A percentile compares a stretch with the other conserved stretches of the same genome.
These are phyloP conservation scores for Halcyon malimbica DNA, from an alignment of 2,113 vertebrate species.

Conservation along the genomic window DNA sequence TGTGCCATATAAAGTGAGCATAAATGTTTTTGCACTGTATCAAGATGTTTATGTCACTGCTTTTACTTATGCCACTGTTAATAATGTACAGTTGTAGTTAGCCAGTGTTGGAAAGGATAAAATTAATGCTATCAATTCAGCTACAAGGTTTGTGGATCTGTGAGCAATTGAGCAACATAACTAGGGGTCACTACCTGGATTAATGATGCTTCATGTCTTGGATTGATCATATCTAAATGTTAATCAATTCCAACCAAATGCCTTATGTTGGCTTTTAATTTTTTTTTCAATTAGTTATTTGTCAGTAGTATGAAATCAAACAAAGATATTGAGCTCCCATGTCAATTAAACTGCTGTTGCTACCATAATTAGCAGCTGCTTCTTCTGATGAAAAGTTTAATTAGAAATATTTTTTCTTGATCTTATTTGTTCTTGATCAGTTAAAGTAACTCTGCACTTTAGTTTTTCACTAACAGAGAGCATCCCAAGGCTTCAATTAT, in stretches of 20 bases:
- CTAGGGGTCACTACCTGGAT: slow-evolving; percentile 54
- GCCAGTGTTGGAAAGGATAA: slow-evolving; percentile 2
- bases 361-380: slow-evolving; percentile 37
- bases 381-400: slow-evolving; percentile 12
- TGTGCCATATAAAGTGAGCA: background rate
- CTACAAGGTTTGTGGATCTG: slow-evolving; percentile 18
- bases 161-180: slow-evolving; percentile 40
- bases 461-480: background rate
- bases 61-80: slow-evolving; percentile 11
- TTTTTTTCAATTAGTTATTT: slow-evolving; percentile 43
- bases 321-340: slow-evolving; percentile 33
- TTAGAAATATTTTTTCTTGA: background rate
- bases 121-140: slow-evolving; percentile 50
- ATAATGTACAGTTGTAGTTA: background rate
- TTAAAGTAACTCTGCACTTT: background rate
- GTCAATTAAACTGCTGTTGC: slow-evolving; percentile 31
- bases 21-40: background rate
- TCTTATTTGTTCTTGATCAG: background rate
- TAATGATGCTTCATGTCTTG: slow-evolving; percentile 61
- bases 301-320: slow-evolving; percentile 26
- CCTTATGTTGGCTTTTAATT: background rate
- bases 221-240: slow-evolving; percentile 70
- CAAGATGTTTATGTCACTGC: background rate
- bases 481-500: background rate
- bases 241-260: slow-evolving; percentile 65